phyloP scores from a whole-genome alignment of 1,140 invertebrate species.

The Platyura marginata region DNA sequence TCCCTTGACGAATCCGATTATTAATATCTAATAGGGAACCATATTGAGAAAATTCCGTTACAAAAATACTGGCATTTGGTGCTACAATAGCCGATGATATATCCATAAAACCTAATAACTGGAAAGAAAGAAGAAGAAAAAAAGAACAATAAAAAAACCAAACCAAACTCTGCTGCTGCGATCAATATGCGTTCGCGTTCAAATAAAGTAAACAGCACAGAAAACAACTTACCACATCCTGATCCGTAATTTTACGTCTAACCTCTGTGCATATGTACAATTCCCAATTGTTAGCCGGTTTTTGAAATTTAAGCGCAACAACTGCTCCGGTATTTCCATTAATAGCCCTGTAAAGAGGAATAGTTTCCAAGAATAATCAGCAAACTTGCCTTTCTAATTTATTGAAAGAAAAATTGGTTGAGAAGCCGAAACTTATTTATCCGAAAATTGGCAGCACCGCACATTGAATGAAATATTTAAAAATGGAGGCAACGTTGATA shows the following conservation, averaged over 20 bases:
- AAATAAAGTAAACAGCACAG: background rate
- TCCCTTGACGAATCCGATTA: conserved; percentile 48
- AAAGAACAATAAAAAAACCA: background rate
- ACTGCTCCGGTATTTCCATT: conserved; percentile 31
- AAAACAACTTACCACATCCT: conserved; percentile 32
- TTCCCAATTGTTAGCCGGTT: conserved; percentile 62
- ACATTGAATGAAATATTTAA: too few species aligned
- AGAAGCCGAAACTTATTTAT: too few species aligned
- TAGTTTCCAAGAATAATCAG: too few species aligned
- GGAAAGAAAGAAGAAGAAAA: conserved; percentile 11
- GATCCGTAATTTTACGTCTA: conserved; percentile 41
- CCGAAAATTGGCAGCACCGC: too few species aligned
- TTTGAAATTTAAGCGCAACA: conserved; percentile 58
- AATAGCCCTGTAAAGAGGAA: conserved; percentile 9
- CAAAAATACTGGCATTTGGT: conserved; percentile 58
- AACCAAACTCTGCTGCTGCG: background rate
- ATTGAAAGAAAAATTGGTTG: too few species aligned
- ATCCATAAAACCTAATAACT: conserved; percentile 48
- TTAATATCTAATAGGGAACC: conserved; percentile 64
- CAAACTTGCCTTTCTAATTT: too few species aligned
- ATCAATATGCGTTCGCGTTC: too few species aligned
- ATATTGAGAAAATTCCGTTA: conserved; percentile 57
- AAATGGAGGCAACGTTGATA: too few species aligned
- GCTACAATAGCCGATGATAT: conserved; percentile 46
- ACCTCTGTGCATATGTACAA: conserved; percentile 66